Evolutionary conservation across 2,888 invertebrate genomes (phyloP).

Genomic region (Polydrusus cervinus): DNA sequence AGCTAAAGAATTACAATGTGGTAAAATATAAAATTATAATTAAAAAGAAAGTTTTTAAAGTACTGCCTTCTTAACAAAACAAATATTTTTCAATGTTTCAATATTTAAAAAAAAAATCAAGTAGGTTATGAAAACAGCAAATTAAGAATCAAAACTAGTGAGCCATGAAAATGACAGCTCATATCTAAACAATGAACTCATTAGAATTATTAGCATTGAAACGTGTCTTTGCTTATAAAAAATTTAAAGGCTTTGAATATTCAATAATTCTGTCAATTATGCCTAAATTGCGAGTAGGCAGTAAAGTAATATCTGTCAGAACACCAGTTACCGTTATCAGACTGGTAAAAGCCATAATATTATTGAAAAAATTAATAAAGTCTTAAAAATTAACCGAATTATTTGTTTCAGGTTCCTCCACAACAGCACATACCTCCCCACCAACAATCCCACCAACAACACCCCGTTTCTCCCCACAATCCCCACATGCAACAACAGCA

Average conservation of each 20-base stretch:
- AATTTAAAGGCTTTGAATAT: no score
- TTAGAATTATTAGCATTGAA: no score
- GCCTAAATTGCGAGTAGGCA: neutral
- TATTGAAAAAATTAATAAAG: neutral
- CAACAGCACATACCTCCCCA: conserved; percentile 68
- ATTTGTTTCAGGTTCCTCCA: conserved; percentile 61
- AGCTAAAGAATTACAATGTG: no score
- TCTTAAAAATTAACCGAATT: neutral
- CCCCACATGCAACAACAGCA: conserved; percentile 65
- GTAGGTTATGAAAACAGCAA: conserved; percentile 3
- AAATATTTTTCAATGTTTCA: no score
- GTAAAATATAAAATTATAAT: no score
- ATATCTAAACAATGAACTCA: neutral
- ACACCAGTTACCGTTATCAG: neutral
- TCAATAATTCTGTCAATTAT: neutral
- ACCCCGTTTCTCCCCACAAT: conserved; percentile 50
- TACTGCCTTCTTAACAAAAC: neutral
- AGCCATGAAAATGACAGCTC: neutral
- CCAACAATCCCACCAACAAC: conserved; percentile 62
- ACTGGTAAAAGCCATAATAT: neutral
- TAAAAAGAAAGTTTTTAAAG: no score
- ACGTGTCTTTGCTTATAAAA: no score
- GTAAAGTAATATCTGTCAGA: neutral
- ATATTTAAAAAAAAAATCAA: no score
- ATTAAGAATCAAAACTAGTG: neutral